Evolutionary conservation across 2,888 invertebrate genomes (phyloP), one percentile per base, ranked within the genome.

Genomic region (Polydrusus tereticollis): DNA sequence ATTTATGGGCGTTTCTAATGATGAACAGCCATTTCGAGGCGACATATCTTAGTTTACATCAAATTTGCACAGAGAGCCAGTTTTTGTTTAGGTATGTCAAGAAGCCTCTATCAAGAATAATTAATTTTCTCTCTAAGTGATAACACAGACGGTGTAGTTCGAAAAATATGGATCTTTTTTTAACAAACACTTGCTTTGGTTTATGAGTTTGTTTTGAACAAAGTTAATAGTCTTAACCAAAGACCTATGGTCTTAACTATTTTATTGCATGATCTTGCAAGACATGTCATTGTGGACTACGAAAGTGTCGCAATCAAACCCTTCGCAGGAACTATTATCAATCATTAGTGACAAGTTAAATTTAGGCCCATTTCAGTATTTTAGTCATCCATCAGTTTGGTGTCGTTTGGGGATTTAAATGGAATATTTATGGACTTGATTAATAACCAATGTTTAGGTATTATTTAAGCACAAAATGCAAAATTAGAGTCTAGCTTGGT

Each of bases 381-480:
- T 47, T 47, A 47, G 47, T 47, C 47, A 47, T 47, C 47, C 47
- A 47, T 47, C 16, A 20, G 47, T 47, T 23, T n/a, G 23, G 47
- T 47, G 21, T 47, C 47, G 21, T 47, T 21, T 5, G 47, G 23
- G 47, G 47, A 21, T 47, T 21, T 47, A 21, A 47, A n/a, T 47
- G 47, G 23, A 47, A n/a, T 47, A 23, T 47, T 47, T 47, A 47
- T 47, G 16, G n/a, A n/a, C n/a, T 47, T 21, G 10, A 23, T 47
- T 47, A 47, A 47, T 47, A 47, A 47, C 23, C n/a, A 21, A 47
- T 21, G 4, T n/a, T n/a, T n/a, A n/a, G 21, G 23, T 23, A 41
- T 41, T 41, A 41, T 41, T 6, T 3, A n/a, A n/a, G 41, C 6
- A 41, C 16, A 41, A 16, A 41, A 7, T 12, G n/a, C 12, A 36